phyloP scores from a whole-genome alignment of 2,113 vertebrate genomes.

The Toxostoma redivivum region DNA sequence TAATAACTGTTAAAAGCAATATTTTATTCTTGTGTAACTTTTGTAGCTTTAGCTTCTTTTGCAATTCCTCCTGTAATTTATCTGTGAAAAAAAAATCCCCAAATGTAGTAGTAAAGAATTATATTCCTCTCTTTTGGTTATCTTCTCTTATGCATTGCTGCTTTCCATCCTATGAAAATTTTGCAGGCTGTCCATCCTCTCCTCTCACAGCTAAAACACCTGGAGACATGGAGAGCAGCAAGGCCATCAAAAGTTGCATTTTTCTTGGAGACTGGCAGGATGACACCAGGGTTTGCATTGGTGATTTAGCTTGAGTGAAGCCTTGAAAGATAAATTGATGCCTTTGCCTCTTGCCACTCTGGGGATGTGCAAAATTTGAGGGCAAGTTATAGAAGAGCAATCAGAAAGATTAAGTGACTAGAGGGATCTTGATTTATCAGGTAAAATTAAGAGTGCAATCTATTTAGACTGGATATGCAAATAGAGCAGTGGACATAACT shows the following conservation, averaged over 20 bases:
- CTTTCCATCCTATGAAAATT: background rate
- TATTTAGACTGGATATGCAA: slow-evolving; percentile 4
- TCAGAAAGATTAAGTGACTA: background rate
- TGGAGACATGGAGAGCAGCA: background rate
- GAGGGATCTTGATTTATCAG: background rate
- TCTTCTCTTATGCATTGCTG: background rate
- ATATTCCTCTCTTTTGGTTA: background rate
- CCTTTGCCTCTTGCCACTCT: background rate
- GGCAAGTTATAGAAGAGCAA: background rate
- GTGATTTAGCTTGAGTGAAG: background rate
- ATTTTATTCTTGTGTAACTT: background rate
- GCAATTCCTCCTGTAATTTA: background rate
- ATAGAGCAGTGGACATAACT: background rate
- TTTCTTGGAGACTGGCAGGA: background rate
- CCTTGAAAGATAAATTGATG: background rate
- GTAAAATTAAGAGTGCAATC: background rate
- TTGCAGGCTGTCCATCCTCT: background rate
- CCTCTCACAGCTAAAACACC: background rate
- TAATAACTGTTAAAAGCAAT: background rate
- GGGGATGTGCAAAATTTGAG: background rate
- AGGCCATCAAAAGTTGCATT: rapidly evolving
- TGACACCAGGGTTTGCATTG: background rate
- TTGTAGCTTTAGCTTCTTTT: no score
- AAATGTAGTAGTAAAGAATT: background rate
- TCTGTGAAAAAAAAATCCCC: rapidly evolving